Evolutionary conservation across 2,888 invertebrate species (phyloP), one percentile per base, ranked within the genome.

Genomic region (Fissipunctia ypsillon): DNA sequence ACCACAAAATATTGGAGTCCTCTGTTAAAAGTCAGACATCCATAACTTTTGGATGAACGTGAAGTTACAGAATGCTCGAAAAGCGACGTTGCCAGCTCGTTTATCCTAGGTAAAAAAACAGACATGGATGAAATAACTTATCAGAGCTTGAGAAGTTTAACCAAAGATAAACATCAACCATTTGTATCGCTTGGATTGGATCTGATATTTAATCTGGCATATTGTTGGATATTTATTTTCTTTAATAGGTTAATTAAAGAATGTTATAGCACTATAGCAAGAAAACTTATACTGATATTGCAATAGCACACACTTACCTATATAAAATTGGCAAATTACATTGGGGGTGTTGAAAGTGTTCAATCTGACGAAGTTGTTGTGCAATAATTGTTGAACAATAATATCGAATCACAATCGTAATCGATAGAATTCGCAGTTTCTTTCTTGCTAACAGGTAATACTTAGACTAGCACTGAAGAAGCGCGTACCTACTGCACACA

Each of bases 41-140:
- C 57, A 63, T 73, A 64, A 69, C 52, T 73, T 82, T 64, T 56
- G 45, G 54, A 66, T n/a, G 31, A 54, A 59, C 50, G 50, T 78
- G 28, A 69, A 69, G 45, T 43, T 38, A 71, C 45, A 57, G 25
- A 72, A 57, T 12, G 41, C 16, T 63, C 50, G 16, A 67, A 83
- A 79, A 67, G 80, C 81, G 56, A 81, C 80, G 84, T 81, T 83
- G 81, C 84, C 81, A 68, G 80, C 56, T 83, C 60, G 57, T 48
- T 25, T 52, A 25, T 35, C 31, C 25, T 65, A 67, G 69, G 61
- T 64, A 74, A 81, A 80, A 70, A 83, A 69, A 65, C 79, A 54
- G 56, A 22, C 45, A 69, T 71, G 52, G 79, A 48, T 78, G 60
- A 70, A 83, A 70, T 74, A 68, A 74, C 70, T 73, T 83, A 70